A percentile compares a stretch with the other conserved stretches of the same genome.
Evolutionary conservation across 2,888 invertebrate genomes (phyloP).

Genomic region (Pseudococcus jackbeardsleyi): DNA sequence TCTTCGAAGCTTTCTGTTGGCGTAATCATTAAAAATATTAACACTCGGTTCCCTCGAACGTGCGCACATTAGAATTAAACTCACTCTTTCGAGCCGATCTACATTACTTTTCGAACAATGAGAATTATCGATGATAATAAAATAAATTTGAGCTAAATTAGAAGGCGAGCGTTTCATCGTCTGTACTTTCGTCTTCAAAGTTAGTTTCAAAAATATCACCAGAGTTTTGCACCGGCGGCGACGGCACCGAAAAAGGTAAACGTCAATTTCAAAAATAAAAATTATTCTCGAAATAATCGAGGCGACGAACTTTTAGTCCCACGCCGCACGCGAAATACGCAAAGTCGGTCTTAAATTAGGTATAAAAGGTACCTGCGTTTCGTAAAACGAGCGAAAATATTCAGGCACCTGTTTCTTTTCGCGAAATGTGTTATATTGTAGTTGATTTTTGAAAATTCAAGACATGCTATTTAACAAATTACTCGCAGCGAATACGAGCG

Average conservation of each 20-base stretch:
- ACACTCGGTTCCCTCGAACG: not conserved
- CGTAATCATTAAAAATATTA: not conserved
- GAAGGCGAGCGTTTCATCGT: not conserved
- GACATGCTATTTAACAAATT: conserved; percentile 37
- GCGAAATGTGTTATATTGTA: not conserved
- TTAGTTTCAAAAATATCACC: not conserved
- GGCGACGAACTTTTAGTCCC: conserved; percentile 18
- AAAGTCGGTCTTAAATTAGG: not conserved
- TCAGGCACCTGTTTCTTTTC: not conserved
- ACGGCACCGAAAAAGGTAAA: not conserved
- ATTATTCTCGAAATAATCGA: conserved; percentile 14
- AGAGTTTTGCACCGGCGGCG: not conserved
- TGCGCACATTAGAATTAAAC: too few species aligned
- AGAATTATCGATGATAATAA: not conserved
- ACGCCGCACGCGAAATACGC: not conserved
- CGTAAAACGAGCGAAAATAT: not conserved
- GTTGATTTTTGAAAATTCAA: conserved; percentile 40
- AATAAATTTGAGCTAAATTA: not conserved
- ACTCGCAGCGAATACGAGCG: not conserved
- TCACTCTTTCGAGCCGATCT: too few species aligned
- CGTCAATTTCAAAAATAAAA: conserved; percentile 16
- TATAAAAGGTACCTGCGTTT: not conserved
- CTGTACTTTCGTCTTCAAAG: not conserved
- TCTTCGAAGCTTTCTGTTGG: not conserved
- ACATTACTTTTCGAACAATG: too few species aligned